Evolutionary conservation across 2,797 vertebrate species (phyloP).

Genomic region (Poecilia wingei): DNA sequence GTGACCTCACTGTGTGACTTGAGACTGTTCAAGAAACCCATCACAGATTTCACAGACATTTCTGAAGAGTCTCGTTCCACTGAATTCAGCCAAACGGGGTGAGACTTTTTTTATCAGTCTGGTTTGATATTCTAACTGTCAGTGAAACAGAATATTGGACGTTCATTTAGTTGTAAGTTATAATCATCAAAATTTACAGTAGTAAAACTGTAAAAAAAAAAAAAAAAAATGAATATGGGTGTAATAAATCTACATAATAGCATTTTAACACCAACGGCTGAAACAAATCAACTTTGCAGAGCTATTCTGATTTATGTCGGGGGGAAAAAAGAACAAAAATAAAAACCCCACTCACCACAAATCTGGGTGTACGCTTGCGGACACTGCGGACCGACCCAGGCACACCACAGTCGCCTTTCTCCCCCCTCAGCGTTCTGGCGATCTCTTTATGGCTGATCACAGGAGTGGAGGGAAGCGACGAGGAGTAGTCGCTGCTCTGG

Average conservation of each 20-base stretch:
- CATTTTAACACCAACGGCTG: not conserved
- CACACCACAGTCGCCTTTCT: slow-evolving; percentile 81
- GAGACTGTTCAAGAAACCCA: not conserved
- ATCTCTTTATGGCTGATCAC: slow-evolving; percentile 93
- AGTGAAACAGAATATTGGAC: not conserved
- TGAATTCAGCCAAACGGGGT: not conserved
- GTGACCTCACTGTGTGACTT: not conserved
- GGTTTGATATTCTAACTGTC: not conserved
- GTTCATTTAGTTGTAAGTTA: not conserved
- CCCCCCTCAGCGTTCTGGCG: slow-evolving; percentile 77
- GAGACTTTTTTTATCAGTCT: not conserved
- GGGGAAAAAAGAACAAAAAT: not conserved
- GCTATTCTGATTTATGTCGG: not conserved
- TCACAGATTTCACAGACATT: not conserved
- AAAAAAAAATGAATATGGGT: too few relatives aligned
- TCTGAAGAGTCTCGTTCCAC: not conserved
- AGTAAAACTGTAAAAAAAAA: not conserved
- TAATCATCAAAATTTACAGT: not conserved
- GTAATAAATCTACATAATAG: not conserved
- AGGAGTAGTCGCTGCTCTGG: slow-evolving; percentile 93
- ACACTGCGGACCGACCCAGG: slow-evolving; percentile 88
- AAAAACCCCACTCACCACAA: slow-evolving; percentile 76
- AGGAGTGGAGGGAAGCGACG: slow-evolving; percentile 92
- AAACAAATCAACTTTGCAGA: not conserved
- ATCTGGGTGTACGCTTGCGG: slow-evolving; percentile 88